Conservation (phyloP, 1,140 invertebrate species). For the Linepithema humile region DNA sequence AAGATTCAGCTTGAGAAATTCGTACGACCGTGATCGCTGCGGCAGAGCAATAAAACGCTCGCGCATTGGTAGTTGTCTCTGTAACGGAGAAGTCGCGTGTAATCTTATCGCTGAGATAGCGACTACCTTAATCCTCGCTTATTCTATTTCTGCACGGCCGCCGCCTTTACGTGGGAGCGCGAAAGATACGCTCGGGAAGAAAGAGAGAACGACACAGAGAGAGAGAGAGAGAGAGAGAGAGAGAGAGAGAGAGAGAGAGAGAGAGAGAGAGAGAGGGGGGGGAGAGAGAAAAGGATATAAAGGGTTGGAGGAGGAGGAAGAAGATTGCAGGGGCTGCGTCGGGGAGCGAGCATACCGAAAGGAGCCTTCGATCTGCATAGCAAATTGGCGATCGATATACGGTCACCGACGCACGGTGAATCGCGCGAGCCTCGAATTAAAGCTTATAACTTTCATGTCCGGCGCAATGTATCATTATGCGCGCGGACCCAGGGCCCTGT, state of each 20-base stretch:
- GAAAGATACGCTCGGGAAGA: constrained; percentile 11
- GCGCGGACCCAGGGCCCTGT: constrained; percentile 40
- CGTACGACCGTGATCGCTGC: not conserved
- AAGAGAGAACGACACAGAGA: not conserved
- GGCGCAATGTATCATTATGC: constrained; percentile 74
- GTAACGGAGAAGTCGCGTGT: constrained; percentile 46
- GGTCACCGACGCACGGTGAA: constrained; percentile 64
- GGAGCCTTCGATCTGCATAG: constrained; percentile 73
- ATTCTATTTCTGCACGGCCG: constrained; percentile 64
- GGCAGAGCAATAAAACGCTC: constrained; percentile 22
- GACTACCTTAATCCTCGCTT: constrained; percentile 69
- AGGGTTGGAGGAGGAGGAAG: not conserved
- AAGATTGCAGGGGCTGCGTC: constrained; percentile 69
- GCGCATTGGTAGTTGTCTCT: constrained; percentile 56
- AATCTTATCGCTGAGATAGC: constrained; percentile 70
- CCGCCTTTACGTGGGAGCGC: constrained; percentile 46
- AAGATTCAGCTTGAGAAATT: not conserved
- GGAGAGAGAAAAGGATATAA: not conserved
- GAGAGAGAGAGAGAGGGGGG: not conserved
- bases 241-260: not conserved
- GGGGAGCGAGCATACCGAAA: constrained; percentile 60
- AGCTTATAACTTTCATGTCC: constrained; percentile 75
- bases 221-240: not conserved
- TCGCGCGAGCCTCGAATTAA: constrained; percentile 74
- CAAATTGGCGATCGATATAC: constrained; percentile 75